Evolutionary conservation across 2,888 invertebrate genomes (phyloP).

Genomic region (Altica lythri): DNA sequence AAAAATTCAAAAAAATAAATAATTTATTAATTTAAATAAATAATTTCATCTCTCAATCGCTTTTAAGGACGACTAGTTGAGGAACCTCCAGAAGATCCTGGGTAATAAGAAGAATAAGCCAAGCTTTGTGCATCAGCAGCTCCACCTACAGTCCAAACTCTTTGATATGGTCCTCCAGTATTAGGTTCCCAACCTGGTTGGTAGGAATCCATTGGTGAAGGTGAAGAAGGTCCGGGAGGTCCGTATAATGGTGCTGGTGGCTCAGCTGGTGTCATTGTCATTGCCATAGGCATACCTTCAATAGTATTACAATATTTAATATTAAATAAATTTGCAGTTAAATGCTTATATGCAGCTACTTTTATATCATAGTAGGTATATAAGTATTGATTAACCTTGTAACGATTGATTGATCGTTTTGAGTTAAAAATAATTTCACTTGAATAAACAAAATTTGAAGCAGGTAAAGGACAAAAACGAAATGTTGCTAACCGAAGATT

Average conservation of each 20-base stretch:
- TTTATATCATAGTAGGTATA: too few relatives aligned
- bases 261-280: constrained; percentile 63
- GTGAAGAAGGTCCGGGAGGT: constrained; percentile 67
- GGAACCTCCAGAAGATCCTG: constrained; percentile 65
- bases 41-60: background rate
- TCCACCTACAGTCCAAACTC: constrained; percentile 70
- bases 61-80: constrained; percentile 54
- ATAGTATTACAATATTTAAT: too few relatives aligned
- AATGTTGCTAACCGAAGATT: too few relatives aligned
- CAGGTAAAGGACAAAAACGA: too few relatives aligned
- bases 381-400: background rate
- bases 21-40: constrained; percentile 21
- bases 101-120: constrained; percentile 75
- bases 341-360: too few relatives aligned
- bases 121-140: constrained; percentile 62
- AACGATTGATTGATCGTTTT: too few relatives aligned
- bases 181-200: constrained; percentile 77
- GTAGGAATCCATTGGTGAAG: constrained; percentile 69
- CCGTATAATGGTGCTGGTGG: constrained; percentile 71
- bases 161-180: constrained; percentile 76
- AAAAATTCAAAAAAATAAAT: constrained; percentile 9
- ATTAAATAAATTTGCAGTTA: too few relatives aligned
- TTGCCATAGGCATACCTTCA: constrained; percentile 61
- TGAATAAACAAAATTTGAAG: too few relatives aligned
- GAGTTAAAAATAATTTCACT: too few relatives aligned